Conservation (phyloP, 1,140 invertebrate genomes). For the Panagrolaimus sp. region DNA sequence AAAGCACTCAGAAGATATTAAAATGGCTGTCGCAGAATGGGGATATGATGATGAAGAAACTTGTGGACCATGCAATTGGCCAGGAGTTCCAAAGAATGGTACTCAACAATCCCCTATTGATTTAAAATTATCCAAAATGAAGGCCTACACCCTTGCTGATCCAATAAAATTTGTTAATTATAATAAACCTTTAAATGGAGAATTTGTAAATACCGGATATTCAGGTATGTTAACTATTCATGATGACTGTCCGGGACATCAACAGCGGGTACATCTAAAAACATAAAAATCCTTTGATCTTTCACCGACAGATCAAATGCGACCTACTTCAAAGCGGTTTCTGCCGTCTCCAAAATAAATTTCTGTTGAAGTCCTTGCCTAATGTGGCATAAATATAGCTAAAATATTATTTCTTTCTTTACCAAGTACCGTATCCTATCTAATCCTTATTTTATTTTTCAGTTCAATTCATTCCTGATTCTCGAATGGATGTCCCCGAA, state of each 20-base stretch:
- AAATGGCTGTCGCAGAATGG: conserved; percentile 16
- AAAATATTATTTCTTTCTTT: too few relatives aligned
- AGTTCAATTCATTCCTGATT: conserved; percentile 53
- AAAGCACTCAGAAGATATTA: too few relatives aligned
- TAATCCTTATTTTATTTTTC: not conserved
- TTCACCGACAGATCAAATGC: too few relatives aligned
- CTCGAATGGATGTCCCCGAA: conserved; percentile 38
- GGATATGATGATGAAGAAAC: conserved; percentile 41
- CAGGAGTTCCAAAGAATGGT: conserved; percentile 25
- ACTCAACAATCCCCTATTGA: conserved; percentile 52
- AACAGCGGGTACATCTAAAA: too few relatives aligned
- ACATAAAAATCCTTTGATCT: too few relatives aligned
- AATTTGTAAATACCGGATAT: conserved; percentile 52
- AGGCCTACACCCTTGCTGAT: conserved; percentile 31
- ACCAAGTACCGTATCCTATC: too few relatives aligned
- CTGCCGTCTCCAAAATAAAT: too few relatives aligned
- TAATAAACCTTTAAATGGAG: conserved; percentile 40
- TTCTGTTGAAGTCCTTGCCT: too few relatives aligned
- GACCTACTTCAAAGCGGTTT: too few relatives aligned
- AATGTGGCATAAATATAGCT: too few relatives aligned
- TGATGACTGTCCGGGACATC: too few relatives aligned
- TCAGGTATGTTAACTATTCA: conserved; percentile 32
- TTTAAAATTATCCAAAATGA: conserved; percentile 40
- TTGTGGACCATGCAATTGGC: conserved; percentile 47
- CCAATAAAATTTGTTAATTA: conserved; percentile 52